phyloP scores from a whole-genome alignment of 2,113 vertebrate genomes.

The Leiothrix lutea region DNA sequence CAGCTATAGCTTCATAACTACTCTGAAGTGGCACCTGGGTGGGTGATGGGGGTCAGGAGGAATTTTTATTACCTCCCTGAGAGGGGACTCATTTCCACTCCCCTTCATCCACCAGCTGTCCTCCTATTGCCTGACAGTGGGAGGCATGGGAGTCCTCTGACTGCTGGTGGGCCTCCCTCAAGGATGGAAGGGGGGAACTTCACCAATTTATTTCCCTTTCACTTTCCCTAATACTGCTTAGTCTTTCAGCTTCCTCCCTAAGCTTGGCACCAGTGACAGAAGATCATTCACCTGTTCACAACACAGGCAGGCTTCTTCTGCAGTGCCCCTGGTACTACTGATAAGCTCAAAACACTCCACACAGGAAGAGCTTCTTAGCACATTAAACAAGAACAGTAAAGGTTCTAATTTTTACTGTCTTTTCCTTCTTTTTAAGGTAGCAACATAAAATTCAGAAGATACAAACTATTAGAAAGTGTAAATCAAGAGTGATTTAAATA shows the following conservation, averaged over 20 bases:
- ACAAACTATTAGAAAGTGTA: not conserved
- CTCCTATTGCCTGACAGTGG: not conserved
- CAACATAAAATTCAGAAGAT: not conserved
- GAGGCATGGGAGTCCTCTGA: not conserved
- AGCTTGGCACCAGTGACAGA: not conserved
- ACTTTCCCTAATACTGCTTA: not conserved
- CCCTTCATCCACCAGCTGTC: not conserved
- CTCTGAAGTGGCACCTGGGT: no score
- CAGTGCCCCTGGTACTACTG: not conserved
- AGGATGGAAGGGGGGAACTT: not conserved
- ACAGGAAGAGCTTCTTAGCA: not conserved
- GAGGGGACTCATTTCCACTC: not conserved
- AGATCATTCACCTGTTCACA: not conserved
- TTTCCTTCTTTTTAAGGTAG: not conserved
- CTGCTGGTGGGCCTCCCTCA: not conserved
- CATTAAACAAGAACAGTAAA: not conserved
- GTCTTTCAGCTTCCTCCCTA: not conserved
- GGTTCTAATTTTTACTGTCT: not conserved
- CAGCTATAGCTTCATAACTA: no score
- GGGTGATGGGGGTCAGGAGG: no score
- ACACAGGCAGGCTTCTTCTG: not conserved
- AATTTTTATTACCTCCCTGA: no score
- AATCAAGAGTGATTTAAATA: not conserved
- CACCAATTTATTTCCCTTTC: not conserved
- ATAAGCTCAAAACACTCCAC: not conserved